Evolutionary conservation across 2,888 invertebrate species (phyloP), one percentile per base, ranked within the genome.

Genomic region (Lepidochitona cinerea): DNA sequence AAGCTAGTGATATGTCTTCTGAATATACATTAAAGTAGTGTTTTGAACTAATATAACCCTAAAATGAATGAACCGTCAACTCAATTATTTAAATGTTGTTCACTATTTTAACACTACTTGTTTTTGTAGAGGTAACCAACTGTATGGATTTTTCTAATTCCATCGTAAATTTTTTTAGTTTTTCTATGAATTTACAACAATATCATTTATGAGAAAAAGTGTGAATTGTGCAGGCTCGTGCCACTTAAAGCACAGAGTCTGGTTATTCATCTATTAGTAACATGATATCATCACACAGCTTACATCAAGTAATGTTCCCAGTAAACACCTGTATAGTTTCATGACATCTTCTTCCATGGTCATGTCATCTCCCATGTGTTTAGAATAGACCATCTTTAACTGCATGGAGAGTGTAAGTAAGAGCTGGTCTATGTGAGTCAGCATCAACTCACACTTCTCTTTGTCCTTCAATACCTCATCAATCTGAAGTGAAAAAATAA

Each of bases 341-440:
- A 91, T 82, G 9, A 91, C 86, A 68, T 90, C 88, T 0, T 91
- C 86, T 78, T 92, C 93, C 87, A 80, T 92, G 86, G 87, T 83
- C 52, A 81, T 92, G 90, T 89, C 86, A 76, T 90, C 89, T 9
- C 84, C 84, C 85, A 91, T 88, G 81, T 91, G 90, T 64, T 89
- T 89, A 41, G 87, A 87, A 81, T 89, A 87, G 29, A 94, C 91
- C 66, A 93, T 91, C 32, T 93, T 92, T 77, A 95, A 91, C 88
- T 95, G 95, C 81, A 93, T 91, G 9, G 93, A 93, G 68, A 94
- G 91, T 6, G 94, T 93, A 33, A 92, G 84, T 81, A 95, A 91
- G 67, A 95, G 92, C 64, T 94, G 93, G 86, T 95, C 93, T 85
- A 95, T 94, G 88, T 94, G 93, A 68, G 93, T 92, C 0, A 83